Conservation (phyloP, 2,888 invertebrate species). For the Ypsolopha sequella region DNA sequence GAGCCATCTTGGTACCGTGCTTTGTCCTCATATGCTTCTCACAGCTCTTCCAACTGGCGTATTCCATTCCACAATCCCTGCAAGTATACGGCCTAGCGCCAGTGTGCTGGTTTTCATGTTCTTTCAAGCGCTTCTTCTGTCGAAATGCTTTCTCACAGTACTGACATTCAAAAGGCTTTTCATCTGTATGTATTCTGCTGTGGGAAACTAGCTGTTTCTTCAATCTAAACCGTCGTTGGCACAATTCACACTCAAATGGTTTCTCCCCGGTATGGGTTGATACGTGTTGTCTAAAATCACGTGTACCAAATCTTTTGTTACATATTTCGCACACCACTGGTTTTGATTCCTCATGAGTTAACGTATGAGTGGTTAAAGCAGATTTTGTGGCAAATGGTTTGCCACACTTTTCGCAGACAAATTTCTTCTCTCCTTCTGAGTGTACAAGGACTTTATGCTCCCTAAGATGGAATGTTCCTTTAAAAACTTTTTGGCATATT, state of each 20-base stretch:
- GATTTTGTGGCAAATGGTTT: conserved; percentile 12
- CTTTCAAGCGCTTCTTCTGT: conserved; percentile 69
- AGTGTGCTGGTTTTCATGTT: conserved; percentile 16
- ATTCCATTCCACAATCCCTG: conserved; percentile 68
- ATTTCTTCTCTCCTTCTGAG: conserved; percentile 17
- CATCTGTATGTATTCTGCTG: conserved; percentile 75
- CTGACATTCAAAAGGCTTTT: conserved; percentile 76
- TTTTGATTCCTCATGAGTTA: conserved; percentile 10
- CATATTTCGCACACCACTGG: conserved; percentile 9
- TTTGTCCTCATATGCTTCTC: conserved; percentile 71
- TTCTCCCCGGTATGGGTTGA: conserved; percentile 1
- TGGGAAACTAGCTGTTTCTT: conserved; percentile 74
- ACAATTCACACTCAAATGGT: conserved; percentile 6
- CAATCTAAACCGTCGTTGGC: conserved; percentile 37
- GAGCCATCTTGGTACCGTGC: neutral
- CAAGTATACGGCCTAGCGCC: conserved; percentile 73
- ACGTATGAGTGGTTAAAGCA: conserved; percentile 10
- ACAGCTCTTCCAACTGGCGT: conserved; percentile 79
- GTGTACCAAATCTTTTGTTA: neutral
- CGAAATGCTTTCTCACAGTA: conserved; percentile 75
- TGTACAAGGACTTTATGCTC: conserved; percentile 9
- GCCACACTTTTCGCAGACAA: conserved; percentile 13
- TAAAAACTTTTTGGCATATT: neutral
- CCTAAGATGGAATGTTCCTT: neutral
- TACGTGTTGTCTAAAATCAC: conserved; percentile 3